Evolutionary conservation across 2,113 vertebrate genomes (phyloP), one percentile per base, ranked within the genome.

Genomic region (Clarias batrachus): DNA sequence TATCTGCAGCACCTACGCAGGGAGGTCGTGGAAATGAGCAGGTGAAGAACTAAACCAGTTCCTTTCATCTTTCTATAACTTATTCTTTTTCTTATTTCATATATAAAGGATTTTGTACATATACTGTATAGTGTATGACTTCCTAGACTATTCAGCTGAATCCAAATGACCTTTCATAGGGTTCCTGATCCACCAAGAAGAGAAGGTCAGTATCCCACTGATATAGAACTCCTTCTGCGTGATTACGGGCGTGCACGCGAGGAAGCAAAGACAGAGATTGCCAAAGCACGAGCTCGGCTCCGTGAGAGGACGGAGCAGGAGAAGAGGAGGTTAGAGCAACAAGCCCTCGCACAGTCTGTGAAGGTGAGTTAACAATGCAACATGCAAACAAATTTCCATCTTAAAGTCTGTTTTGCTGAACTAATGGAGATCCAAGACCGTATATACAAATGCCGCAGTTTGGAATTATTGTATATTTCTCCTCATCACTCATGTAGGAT

Each of bases 241-340:
- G 97, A 98, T 91, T 99, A 99, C 82, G 94, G 95, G 83, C 95
- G 88, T 66, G 98, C 97, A 8, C 95, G 96, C 0, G 96, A 98
- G 90, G 97, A 98, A 90, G 96, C 98, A 82, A 96, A 95, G 93
- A 93, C 91, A 0, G 97, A 99, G 94, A 98, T 99, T n/a, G 96
- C 97, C 0, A 94, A 91, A 86, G 97, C 97, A 0, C 93, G 95
- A 62, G 95, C 96, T 59, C 95, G 96, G 77, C 95, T 99, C 33
- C 90, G 95, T 52, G 96, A 97, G 86, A 94, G 94, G 78, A 96
- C 97, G 0, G 96, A 97, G 87, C 95, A 96, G 90, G 98, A 99
- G 88, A 98, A 97, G 88, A 94, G 92, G 89, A 94, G 96, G 10
- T 94, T 98, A 63, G 95, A 94, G 88, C 96, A 97, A 82, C 96